These are phyloP conservation scores for Kryptolebias marmoratus DNA, from an alignment of 2,113 vertebrate species.

Conservation along the genomic window DNA sequence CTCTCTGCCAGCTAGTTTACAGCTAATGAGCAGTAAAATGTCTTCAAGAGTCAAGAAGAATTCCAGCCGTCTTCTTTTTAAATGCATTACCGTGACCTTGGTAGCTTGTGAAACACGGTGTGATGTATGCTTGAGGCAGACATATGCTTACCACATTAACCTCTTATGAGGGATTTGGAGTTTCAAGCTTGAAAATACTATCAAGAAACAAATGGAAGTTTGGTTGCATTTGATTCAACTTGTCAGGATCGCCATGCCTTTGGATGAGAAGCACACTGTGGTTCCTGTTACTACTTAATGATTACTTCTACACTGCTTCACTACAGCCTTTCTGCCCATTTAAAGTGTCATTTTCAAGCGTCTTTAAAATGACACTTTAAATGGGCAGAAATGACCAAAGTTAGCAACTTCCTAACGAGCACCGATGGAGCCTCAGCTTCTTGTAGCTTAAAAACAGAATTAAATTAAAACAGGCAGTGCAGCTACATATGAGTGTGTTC, in stretches of 20 bases:
- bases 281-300: too few species aligned
- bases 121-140: neutral
- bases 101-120: neutral
- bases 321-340: neutral
- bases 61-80: neutral
- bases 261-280: too few species aligned
- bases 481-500: too few species aligned
- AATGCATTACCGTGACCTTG: neutral
- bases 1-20: neutral
- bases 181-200: neutral
- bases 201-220: too few species aligned
- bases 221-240: too few species aligned
- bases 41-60: neutral
- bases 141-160: neutral
- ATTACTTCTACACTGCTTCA: neutral
- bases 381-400: too few species aligned
- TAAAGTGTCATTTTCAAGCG: neutral
- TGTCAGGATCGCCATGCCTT: too few species aligned
- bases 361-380: too few species aligned
- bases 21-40: neutral
- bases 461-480: too few species aligned
- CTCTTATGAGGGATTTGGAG: neutral
- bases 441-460: too few species aligned
- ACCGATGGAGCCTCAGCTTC: too few species aligned
- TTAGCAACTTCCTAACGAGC: too few species aligned